Conservation (phyloP, 2,113 vertebrate genomes). For the Pelvicachromis taeniatus region DNA sequence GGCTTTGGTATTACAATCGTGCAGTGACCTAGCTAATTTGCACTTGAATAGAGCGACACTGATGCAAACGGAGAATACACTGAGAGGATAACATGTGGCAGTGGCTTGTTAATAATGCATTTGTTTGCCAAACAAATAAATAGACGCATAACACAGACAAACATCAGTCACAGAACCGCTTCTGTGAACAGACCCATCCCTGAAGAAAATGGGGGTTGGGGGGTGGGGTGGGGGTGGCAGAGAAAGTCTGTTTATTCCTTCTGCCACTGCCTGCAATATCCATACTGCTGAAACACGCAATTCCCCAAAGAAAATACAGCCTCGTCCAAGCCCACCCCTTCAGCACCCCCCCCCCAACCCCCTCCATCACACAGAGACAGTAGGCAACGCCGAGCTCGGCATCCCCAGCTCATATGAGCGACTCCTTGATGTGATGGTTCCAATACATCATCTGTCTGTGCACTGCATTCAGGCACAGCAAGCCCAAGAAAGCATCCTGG, state of each 20-base stretch:
- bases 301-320: constrained; percentile 64
- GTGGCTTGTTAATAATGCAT: constrained; percentile 71
- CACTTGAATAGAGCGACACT: constrained; percentile 46
- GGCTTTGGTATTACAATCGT: not conserved
- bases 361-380: constrained; percentile 12
- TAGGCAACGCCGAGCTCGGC: constrained; percentile 22
- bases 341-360: not conserved
- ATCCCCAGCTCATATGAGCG: constrained; percentile 42
- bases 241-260: constrained; percentile 69
- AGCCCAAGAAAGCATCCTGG: constrained; percentile 44
- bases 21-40: constrained; percentile 51
- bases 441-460: constrained; percentile 62
- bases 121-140: constrained; percentile 72
- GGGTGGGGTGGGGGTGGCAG: not conserved
- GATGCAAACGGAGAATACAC: constrained; percentile 26
- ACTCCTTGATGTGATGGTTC: constrained; percentile 55
- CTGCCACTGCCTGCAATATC: constrained; percentile 67
- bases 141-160: constrained; percentile 62
- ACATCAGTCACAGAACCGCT: constrained; percentile 68
- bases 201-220: constrained; percentile 27
- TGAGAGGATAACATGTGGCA: constrained; percentile 54
- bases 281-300: constrained; percentile 69
- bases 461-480: constrained; percentile 53
- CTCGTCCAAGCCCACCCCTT: constrained; percentile 29
- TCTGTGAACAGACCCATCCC: constrained; percentile 59